phyloP scores from a whole-genome alignment of 92 coral and sea anemone genomes.

The Ricordea florida region DNA sequence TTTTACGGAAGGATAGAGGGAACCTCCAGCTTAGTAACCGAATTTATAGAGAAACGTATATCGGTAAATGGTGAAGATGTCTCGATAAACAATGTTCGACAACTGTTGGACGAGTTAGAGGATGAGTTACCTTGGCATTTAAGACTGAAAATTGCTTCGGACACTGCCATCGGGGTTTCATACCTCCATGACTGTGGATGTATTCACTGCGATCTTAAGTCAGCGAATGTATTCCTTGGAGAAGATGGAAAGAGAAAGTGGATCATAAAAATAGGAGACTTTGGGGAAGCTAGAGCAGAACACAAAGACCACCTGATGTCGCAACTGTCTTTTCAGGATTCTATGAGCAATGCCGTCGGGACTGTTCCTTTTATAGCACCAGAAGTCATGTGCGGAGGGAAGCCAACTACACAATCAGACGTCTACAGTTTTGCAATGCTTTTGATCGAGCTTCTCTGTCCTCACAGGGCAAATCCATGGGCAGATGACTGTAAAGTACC shows the following conservation, averaged over 20 bases:
- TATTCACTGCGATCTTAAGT: constrained; percentile 36
- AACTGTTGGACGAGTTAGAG: constrained; percentile 37
- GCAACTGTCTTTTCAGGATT: constrained; percentile 26
- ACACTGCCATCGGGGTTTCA: constrained; percentile 31
- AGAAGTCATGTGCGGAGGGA: constrained; percentile 29
- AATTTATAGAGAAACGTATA: constrained; percentile 21
- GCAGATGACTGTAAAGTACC: constrained; percentile 12
- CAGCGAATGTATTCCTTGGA: constrained; percentile 38
- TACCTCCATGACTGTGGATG: constrained; percentile 25
- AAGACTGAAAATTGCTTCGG: constrained; percentile 30
- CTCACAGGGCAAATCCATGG: constrained; percentile 38
- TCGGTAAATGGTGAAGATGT: constrained; percentile 7
- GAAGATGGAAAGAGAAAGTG: constrained; percentile 10
- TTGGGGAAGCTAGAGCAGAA: constrained; percentile 33
- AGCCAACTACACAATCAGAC: constrained; percentile 21
- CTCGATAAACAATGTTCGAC: constrained; percentile 17
- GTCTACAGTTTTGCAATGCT: constrained; percentile 39
- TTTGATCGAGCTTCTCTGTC: constrained; percentile 29
- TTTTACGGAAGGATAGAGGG: constrained; percentile 40
- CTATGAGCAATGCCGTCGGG: constrained; percentile 7
- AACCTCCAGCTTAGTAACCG: constrained; percentile 35
- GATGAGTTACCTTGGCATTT: constrained; percentile 22
- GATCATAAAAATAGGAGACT: constrained; percentile 49
- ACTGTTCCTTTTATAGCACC: constrained; percentile 48
- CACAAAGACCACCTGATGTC: constrained; percentile 11